Conservation (phyloP, 2,888 invertebrate species). For the Plebejus argus region DNA sequence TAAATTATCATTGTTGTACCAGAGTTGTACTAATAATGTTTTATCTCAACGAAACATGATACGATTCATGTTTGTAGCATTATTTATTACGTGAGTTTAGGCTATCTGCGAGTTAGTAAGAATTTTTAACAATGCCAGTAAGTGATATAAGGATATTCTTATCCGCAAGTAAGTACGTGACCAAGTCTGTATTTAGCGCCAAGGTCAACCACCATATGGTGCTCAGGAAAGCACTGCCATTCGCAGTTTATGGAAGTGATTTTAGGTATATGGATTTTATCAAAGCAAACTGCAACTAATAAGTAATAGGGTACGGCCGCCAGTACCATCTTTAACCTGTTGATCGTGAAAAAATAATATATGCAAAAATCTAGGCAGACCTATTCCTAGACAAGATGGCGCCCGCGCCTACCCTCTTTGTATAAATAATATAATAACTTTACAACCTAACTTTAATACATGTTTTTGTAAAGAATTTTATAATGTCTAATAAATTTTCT, state of each 20-base stretch:
- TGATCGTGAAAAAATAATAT: too few relatives aligned
- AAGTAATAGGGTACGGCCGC: too few relatives aligned
- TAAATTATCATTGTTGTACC: neutral
- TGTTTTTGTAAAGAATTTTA: too few relatives aligned
- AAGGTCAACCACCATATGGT: conserved; percentile 15
- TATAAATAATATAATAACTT: too few relatives aligned
- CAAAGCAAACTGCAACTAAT: neutral
- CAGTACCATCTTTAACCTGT: too few relatives aligned
- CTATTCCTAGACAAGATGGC: too few relatives aligned
- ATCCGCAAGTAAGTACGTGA: conserved; percentile 1
- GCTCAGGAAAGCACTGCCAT: neutral
- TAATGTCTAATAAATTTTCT: too few relatives aligned
- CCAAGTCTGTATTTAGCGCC: conserved; percentile 3
- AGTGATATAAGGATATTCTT: conserved; percentile 14
- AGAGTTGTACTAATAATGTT: too few relatives aligned
- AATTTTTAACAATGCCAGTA: conserved; percentile 7
- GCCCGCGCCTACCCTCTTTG: too few relatives aligned
- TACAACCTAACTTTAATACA: too few relatives aligned
- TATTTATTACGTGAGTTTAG: neutral
- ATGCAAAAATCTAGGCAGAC: too few relatives aligned
- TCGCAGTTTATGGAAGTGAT: neutral
- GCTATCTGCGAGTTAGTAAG: conserved; percentile 10
- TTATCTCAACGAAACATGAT: neutral
- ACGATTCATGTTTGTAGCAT: neutral
- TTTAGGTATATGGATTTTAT: conserved; percentile 6